Evolutionary conservation across 2,797 vertebrate genomes (phyloP).

Genomic region (Oreochromis grahami): DNA sequence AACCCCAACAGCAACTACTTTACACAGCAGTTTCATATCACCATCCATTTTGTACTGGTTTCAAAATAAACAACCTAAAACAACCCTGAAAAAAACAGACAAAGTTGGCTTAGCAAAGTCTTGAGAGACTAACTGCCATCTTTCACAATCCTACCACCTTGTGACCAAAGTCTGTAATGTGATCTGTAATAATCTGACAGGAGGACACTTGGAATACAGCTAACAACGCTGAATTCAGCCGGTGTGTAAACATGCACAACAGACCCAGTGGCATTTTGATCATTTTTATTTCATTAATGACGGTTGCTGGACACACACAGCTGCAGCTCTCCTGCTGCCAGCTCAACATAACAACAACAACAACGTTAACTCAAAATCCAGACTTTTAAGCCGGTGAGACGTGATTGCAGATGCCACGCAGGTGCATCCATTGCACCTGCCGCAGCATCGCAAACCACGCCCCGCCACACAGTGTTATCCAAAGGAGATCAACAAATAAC

Average conservation of each 20-base stretch:
- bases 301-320: not conserved
- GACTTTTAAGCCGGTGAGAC: not conserved
- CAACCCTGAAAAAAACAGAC: not conserved
- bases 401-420: not conserved
- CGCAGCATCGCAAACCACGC: not conserved
- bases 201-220: not conserved
- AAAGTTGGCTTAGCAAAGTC: not conserved
- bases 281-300: not conserved
- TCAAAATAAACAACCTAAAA: not conserved
- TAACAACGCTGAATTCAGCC: not conserved
- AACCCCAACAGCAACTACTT: not conserved
- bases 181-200: not conserved
- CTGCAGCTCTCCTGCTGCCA: not conserved
- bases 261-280: not conserved
- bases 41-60: not conserved
- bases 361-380: not conserved
- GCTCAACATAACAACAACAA: not conserved
- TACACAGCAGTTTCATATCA: not conserved
- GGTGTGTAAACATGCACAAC: not conserved
- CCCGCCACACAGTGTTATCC: not conserved
- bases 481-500: not conserved
- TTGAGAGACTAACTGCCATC: not conserved
- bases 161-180: not conserved
- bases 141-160: not conserved
- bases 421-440: not conserved